A percentile compares a stretch with the other conserved stretches of the same genome.
Conservation (phyloP, 2,113 vertebrate genomes). For the Aegotheles bennettii region DNA sequence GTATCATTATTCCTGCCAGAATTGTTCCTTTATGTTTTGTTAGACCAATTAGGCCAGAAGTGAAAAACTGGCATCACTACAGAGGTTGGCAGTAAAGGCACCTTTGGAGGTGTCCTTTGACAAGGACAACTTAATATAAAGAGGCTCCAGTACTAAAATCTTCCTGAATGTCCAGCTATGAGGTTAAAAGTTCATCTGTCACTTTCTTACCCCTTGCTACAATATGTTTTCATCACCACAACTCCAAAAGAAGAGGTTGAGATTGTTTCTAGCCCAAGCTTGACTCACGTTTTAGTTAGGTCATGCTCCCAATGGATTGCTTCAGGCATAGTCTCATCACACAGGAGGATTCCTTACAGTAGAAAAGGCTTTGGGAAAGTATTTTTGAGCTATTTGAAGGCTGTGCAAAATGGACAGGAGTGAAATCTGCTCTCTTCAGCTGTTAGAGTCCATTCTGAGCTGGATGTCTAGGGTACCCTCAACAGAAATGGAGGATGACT, state of each 20-base stretch:
- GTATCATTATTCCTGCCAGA: background rate
- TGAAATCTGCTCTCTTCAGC: background rate
- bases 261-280: background rate
- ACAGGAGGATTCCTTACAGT: rapidly evolving
- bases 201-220: background rate
- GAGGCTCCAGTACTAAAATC: background rate
- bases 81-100: background rate
- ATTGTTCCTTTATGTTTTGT: background rate
- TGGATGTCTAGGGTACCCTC: background rate
- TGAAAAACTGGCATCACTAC: background rate
- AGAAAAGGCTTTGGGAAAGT: background rate
- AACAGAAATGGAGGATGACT: background rate
- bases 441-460: background rate
- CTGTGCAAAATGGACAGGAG: background rate
- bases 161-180: background rate
- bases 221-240: rapidly evolving
- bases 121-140: background rate
- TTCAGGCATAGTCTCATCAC: background rate
- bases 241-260: background rate
- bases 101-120: background rate
- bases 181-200: background rate
- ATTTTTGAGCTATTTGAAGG: background rate
- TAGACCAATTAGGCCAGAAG: background rate
- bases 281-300: background rate
- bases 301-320: background rate